phyloP scores from a whole-genome alignment of 1,140 invertebrate genomes.

The Saccostrea cuccullata region DNA sequence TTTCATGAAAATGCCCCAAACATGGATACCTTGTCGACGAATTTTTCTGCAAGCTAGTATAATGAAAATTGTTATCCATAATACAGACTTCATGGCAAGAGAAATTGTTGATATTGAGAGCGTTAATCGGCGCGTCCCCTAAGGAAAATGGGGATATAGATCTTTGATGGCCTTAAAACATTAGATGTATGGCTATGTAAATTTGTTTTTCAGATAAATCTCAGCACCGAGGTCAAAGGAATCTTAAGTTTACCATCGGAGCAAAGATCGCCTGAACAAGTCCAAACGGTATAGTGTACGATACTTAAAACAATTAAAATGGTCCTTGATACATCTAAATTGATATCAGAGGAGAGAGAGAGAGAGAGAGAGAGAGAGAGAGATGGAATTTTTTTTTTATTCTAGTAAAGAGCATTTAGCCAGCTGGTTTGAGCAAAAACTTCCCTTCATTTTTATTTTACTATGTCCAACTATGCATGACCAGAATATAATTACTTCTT shows the following conservation, averaged over 20 bases:
- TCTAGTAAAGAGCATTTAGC: no score
- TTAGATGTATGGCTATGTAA: slow-evolving; percentile 21
- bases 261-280: slow-evolving; percentile 71
- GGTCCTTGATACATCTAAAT: no score
- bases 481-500: background rate
- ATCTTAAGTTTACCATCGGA: slow-evolving; percentile 71
- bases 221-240: slow-evolving; percentile 73
- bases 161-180: background rate
- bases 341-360: background rate
- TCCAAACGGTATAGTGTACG: slow-evolving; percentile 70
- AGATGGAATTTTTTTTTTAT: background rate
- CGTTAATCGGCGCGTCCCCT: background rate
- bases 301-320: no score
- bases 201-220: slow-evolving; percentile 71
- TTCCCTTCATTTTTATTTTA: background rate
- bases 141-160: background rate
- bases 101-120: no score
- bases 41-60: no score
- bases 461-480: background rate
- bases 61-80: no score
- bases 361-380: background rate
- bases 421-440: background rate
- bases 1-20: no score
- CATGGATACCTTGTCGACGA: no score
- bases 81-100: no score